These are phyloP conservation scores for Myiozetetes cayanensis DNA, from an alignment of 2,113 vertebrate species.

Conservation along the genomic window DNA sequence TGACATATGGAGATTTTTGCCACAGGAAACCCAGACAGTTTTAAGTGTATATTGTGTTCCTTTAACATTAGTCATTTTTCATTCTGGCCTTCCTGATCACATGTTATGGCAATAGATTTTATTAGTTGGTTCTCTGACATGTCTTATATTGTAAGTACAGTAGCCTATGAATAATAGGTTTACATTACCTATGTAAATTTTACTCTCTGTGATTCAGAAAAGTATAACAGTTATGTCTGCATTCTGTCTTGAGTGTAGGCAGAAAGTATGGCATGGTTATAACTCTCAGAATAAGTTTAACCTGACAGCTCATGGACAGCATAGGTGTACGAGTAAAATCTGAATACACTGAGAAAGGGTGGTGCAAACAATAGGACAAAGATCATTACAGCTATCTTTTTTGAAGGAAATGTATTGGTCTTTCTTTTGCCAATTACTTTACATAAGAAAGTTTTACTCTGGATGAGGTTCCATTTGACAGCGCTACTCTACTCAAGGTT, in stretches of 20 bases:
- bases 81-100: not conserved
- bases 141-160: not conserved
- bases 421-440: not conserved
- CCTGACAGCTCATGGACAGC: not conserved
- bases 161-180: not conserved
- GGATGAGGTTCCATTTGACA: not conserved
- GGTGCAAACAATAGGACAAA: not conserved
- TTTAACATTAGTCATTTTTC: not conserved
- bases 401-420: not conserved
- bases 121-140: not conserved
- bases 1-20: not conserved
- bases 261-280: not conserved
- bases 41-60: not conserved
- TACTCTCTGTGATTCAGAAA: not conserved
- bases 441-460: not conserved
- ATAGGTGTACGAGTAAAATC: not conserved
- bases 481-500: not conserved
- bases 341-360: not conserved
- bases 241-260: not conserved
- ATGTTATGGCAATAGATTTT: not conserved
- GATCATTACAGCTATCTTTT: not conserved
- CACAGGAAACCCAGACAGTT: not conserved
- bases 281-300: not conserved
- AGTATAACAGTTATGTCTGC: not conserved
- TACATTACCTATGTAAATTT: not conserved